These are phyloP conservation scores for Leptarthrus brevirostris DNA, from an alignment of 2,888 invertebrate species.

Conservation along the genomic window DNA sequence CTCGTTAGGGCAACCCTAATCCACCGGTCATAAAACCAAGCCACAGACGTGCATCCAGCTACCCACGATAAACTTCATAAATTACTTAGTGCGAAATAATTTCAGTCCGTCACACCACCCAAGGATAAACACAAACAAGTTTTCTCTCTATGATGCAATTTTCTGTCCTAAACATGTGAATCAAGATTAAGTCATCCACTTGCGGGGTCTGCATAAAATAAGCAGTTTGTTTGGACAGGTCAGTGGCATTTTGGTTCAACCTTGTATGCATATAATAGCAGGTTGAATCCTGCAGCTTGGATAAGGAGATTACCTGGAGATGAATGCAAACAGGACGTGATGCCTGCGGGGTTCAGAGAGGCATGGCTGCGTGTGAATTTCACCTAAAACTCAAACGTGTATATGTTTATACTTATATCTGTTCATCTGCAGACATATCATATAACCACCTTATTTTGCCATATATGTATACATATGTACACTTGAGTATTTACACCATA, in stretches of 20 bases:
- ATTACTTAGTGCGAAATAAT: slow-evolving; percentile 37
- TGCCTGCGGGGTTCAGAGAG: slow-evolving; percentile 4
- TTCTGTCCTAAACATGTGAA: slow-evolving; percentile 35
- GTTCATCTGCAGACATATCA: background rate
- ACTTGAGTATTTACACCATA: slow-evolving; percentile 30
- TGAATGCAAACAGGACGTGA: slow-evolving; percentile 45
- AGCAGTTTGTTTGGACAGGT: slow-evolving; percentile 47
- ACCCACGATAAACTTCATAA: slow-evolving; percentile 32
- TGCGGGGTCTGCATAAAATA: slow-evolving; percentile 39
- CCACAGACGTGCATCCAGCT: slow-evolving; percentile 13
- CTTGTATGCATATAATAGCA: slow-evolving; percentile 40
- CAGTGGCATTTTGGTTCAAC: slow-evolving; percentile 37
- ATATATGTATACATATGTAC: background rate
- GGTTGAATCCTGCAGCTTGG: slow-evolving; percentile 38
- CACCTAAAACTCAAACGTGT: background rate
- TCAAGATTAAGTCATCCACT: slow-evolving; percentile 46
- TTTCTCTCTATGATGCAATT: slow-evolving; percentile 37
- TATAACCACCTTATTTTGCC: background rate
- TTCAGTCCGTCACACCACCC: background rate
- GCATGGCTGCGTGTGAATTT: slow-evolving; percentile 12
- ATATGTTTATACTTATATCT: background rate
- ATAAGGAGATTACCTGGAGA: slow-evolving; percentile 46
- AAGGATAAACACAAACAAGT: slow-evolving; percentile 13
- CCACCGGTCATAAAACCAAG: slow-evolving; percentile 5
- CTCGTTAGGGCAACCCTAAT: background rate